A percentile compares a stretch with the other conserved stretches of the same genome.
phyloP scores from a whole-genome alignment of 2,797 vertebrate genomes.

The Rhabdophis nuchalis region DNA sequence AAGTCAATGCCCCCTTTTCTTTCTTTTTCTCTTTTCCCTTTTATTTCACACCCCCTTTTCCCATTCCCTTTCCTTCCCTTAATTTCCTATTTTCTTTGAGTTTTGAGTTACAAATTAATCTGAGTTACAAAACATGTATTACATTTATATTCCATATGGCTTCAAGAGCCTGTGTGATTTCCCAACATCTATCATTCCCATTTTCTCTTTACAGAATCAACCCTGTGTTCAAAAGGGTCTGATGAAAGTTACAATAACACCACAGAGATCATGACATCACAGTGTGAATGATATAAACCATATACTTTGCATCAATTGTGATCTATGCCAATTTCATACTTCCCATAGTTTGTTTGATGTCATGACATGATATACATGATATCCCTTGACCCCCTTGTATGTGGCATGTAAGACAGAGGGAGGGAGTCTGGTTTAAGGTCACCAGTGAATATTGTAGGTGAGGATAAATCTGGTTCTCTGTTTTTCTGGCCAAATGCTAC shows the following conservation, averaged over 20 bases:
- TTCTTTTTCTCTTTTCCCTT: no score
- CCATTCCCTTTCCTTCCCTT: no score
- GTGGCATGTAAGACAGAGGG: not conserved
- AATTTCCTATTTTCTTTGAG: no score
- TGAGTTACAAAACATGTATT: not conserved
- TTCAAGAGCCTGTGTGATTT: not conserved
- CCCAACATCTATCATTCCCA: not conserved
- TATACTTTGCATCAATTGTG: not conserved
- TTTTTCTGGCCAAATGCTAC: not conserved
- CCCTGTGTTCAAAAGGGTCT: not conserved
- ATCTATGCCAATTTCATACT: not conserved
- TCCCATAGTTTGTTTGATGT: not conserved
- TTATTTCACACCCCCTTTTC: no score
- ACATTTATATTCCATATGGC: not conserved
- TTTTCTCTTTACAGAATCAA: not conserved
- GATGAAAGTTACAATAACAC: not conserved
- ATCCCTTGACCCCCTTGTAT: not conserved
- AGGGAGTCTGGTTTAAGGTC: not conserved
- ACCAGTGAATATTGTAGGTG: not conserved
- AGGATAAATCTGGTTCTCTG: not conserved
- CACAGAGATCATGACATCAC: not conserved
- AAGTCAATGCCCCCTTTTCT: no score
- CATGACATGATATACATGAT: not conserved
- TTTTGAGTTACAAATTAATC: no score
- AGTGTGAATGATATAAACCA: not conserved